Evolutionary conservation across 2,888 invertebrate species (phyloP), one percentile per base, ranked within the genome.

Genomic region (Caenorhabditis sp.): DNA sequence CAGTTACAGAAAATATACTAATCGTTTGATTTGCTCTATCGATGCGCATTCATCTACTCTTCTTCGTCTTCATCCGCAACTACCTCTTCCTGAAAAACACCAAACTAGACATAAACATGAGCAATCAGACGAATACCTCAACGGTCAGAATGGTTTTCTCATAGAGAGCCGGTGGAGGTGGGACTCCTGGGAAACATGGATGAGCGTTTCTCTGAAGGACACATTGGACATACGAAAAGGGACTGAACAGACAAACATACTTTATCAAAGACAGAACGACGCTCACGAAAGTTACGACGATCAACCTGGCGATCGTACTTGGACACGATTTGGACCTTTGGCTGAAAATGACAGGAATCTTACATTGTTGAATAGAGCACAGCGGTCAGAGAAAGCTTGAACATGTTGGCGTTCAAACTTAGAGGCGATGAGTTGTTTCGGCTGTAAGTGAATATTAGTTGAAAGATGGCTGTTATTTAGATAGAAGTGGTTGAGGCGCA

Each of bases 301-400:
- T 98, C 98, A 90, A 97, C 96, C 94, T 97, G 96, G 94, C 97
- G 95, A 94, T 98, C 98, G 94, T 97, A 98, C 95, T 98, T 98
- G 94, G 97, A 97, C 94, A 97, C 97, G 93, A 97, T 96, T 95
- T 96, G 96, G 93, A 97, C 96, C 95, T 97, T 97, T 93, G 97
- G 97, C 97, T 89, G 86, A 75, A 88, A 88, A 73, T 47, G 41
- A 63, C 70, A 72, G 66, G 51, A 41, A 68, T 70, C 84, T 86
- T 75, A 86, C 86, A 26, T 76, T 69, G 47, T 59, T 59, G 68
- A 86, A 86, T 49, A 85, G 68, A 64, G 64, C 59, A 41, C 80
- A 73, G 26, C 88, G 83, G 58, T 90, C 90, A 66, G 77, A 63
- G 80, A 88, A 90, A 44, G 88, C 77, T 63, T 97, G 95, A 94